Conservation (phyloP, 2,888 invertebrate species). For the Anthrax anthrax region DNA sequence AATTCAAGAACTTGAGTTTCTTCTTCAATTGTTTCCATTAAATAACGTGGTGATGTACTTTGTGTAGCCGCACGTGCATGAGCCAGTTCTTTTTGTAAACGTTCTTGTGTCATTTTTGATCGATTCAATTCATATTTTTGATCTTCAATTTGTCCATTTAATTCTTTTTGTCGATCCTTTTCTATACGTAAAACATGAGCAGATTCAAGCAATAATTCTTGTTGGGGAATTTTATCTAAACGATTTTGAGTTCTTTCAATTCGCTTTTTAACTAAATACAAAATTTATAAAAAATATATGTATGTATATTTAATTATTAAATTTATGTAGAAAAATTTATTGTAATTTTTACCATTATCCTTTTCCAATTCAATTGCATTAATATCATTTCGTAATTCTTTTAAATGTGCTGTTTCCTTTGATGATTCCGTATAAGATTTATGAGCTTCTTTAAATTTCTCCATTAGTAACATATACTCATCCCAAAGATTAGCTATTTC, state of each 20-base stretch:
- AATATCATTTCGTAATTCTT: constrained; percentile 71
- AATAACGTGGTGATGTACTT: constrained; percentile 13
- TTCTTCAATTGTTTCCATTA: constrained; percentile 13
- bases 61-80: constrained; percentile 12
- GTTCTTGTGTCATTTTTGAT: constrained; percentile 11
- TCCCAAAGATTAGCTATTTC: constrained; percentile 55
- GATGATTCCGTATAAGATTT: constrained; percentile 50
- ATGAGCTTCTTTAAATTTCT: constrained; percentile 67
- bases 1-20: constrained; percentile 44
- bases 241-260: constrained; percentile 15
- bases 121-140: constrained; percentile 13
- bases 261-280: constrained; percentile 13
- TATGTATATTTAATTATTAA: background rate
- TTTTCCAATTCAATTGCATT: constrained; percentile 76
- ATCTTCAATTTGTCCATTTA: constrained; percentile 14
- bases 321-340: background rate
- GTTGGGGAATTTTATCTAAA: constrained; percentile 16
- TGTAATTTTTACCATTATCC: constrained; percentile 45
- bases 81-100: constrained; percentile 14
- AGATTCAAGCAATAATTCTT: constrained; percentile 15
- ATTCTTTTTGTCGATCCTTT: constrained; percentile 15
- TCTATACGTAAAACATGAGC: constrained; percentile 15
- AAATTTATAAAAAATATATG: background rate
- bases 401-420: constrained; percentile 47
- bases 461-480: constrained; percentile 58